These are phyloP conservation scores for Drosophila conformis DNA, from an alignment of 2,888 invertebrate genomes.

Conservation along the genomic window DNA sequence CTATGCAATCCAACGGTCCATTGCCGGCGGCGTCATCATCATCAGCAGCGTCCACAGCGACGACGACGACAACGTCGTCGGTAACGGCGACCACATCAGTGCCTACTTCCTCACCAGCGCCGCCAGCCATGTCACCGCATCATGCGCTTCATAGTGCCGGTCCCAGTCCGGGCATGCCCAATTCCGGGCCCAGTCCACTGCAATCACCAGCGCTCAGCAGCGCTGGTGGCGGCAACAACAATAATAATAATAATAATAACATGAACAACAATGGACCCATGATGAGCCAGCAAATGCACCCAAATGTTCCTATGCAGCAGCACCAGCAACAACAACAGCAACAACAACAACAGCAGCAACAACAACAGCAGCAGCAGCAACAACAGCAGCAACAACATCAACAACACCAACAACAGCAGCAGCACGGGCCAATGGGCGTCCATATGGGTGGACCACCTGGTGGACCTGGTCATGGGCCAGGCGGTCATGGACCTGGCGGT, in stretches of 20 bases:
- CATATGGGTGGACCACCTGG: conserved; percentile 77
- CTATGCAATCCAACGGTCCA: conserved; percentile 85
- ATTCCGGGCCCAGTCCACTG: conserved; percentile 78
- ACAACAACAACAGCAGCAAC: conserved; percentile 2
- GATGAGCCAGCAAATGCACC: conserved; percentile 84
- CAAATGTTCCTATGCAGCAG: conserved; percentile 85
- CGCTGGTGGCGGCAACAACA: conserved; percentile 56
- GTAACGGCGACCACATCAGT: conserved; percentile 78
- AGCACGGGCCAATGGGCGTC: conserved; percentile 83
- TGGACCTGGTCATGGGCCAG: conserved; percentile 62
- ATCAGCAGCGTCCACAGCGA: conserved; percentile 61
- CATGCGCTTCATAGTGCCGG: conserved; percentile 78
- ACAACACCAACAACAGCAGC: conserved; percentile 52
- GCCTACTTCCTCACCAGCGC: conserved; percentile 83
- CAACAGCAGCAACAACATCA: conserved; percentile 55
- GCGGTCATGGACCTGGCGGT: conserved; percentile 68
- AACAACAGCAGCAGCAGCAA: neutral
- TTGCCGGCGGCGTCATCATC: conserved; percentile 85
- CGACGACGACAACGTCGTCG: conserved; percentile 67
- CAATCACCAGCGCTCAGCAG: conserved; percentile 73
- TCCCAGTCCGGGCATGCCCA: conserved; percentile 78
- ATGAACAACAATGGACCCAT: conserved; percentile 80
- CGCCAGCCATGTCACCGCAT: conserved; percentile 86
- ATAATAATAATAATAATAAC: conserved; percentile 61
- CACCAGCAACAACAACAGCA: conserved; percentile 50